Base-by-base conservation (phyloP, 2,113 vertebrate species). In the Sander vitreus region DNA sequence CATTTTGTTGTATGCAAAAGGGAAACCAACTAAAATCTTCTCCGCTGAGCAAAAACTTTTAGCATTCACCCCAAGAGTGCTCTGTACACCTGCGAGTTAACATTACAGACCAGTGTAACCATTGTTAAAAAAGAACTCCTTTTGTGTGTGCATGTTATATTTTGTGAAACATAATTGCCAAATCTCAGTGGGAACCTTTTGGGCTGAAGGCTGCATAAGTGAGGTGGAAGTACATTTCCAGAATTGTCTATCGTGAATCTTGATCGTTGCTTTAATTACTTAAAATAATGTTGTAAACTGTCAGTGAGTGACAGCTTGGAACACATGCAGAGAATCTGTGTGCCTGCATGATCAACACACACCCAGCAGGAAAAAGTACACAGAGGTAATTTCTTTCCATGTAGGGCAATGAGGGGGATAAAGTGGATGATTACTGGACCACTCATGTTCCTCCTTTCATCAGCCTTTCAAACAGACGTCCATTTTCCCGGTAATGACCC, bases 381-480 rank as follows among this genome's bases (percentile, higher is more conserved):
- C 0, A n/a, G 30, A 79, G 58, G 53, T 76, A 15, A 72, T 69
- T 76, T 83, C 25, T 72, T 60, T 73, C 67, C 69, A 73, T 63
- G 66, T 53, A 33, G 21, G 71, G 62, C 6, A 3, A 6, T 68
- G 72, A 76, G 33, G 19, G 50, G 63, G 63, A 54, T 5, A 2
- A 65, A 78, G 62, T n/a, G 19, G 80, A 48, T 67, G 65, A 85
- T 84, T 76, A 71, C 78, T 36, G 58, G 80, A 84, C 86, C 82
- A 80, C 72, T 87, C 69, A 58, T 10, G 39, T 51, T 73, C 65
- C 74, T 78, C 54, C 81, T 85, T 62, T 76, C 75, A 88, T 87
- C 70, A 9, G 80, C 39, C 36, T 65, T 75, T 85, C 73, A 80
- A 76, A 74, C 80, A 80, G 47, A 30, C 71, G 58, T 83, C 74